Evolutionary conservation across 2,113 vertebrate species (phyloP).

Genomic region (Coregonus clupeaformis): DNA sequence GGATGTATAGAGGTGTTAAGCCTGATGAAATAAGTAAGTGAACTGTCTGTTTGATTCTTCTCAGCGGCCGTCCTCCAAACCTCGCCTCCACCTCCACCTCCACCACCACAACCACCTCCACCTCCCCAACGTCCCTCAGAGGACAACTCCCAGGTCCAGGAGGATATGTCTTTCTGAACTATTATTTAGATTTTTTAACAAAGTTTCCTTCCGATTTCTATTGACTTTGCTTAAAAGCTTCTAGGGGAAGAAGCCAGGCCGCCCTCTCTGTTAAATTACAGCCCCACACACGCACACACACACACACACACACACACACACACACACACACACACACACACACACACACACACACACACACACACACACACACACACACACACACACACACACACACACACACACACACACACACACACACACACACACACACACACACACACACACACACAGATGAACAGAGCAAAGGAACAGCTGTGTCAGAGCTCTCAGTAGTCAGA

Average conservation of each 20-base stretch:
- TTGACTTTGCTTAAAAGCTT: slow-evolving; percentile 62
- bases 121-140: slow-evolving; percentile 27
- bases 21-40: slow-evolving; percentile 40
- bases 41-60: slow-evolving; percentile 31
- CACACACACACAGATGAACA: too few species aligned
- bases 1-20: slow-evolving; percentile 50
- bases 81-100: neutral
- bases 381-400: neutral
- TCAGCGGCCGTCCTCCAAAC: neutral
- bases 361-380: too few species aligned
- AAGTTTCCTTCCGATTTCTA: slow-evolving; percentile 56
- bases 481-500: slow-evolving; percentile 61
- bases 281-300: slow-evolving; percentile 9
- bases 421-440: too few species aligned
- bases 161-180: slow-evolving; percentile 44
- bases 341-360: slow-evolving; percentile 42
- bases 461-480: slow-evolving; percentile 64
- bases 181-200: slow-evolving; percentile 64
- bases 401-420: too few species aligned
- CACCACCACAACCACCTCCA: neutral
- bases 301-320: too few species aligned
- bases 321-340: too few species aligned
- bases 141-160: slow-evolving; percentile 29
- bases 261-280: slow-evolving; percentile 64
- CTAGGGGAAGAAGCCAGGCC: slow-evolving; percentile 18